Base-by-base conservation (phyloP, 2,888 invertebrate genomes). In the Syrista parreyssii region DNA sequence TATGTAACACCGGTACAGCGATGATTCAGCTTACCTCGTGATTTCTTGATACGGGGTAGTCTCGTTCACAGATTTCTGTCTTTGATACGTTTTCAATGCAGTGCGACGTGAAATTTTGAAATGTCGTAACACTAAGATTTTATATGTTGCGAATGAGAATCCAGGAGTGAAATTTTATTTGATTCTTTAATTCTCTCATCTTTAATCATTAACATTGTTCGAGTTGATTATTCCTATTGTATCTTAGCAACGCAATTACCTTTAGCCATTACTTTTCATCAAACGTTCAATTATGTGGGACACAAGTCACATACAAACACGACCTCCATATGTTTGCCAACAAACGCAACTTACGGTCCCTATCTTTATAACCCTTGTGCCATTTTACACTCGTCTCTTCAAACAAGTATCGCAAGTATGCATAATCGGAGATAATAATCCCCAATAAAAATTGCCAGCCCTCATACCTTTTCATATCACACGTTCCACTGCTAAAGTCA, bases 361-460 rank as follows among this genome's bases (percentile, higher is more conserved):
- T 84, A 83, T 82, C 83, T 86, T 87, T 84, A 84, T 83, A 83
- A 78, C 83, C 80, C 85, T 30, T 15, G 68, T 73, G 68, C 55
- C 74, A 69, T 71, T 71, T 75, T 93, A 55, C 9, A 93, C 92
- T 92, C 92, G 91, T 92, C 92, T 92, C 90, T 92, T 91, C 91
- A 23, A 55, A 55, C 55, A 55, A 55, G 23, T 55, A 55, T 9
- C 55, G 23, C 55, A 55, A 55, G 55, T 23, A 55, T 23, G 23
- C 55, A 55, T 15, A 23, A 55, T 55, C 23, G 55, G 23, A 23
- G 23, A 55, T 2, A 2, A 9, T 6, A 23, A 55, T 23, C 9
- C 9, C 9, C 1, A 23, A 55, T 23, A 55, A 55, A 55, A 23
- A 23, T 55, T 2, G 2, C 23, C 23, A 55, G 9, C 9, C 55